These are phyloP conservation scores for Drosophila mimica DNA, from an alignment of 2,888 invertebrate genomes.

Conservation along the genomic window DNA sequence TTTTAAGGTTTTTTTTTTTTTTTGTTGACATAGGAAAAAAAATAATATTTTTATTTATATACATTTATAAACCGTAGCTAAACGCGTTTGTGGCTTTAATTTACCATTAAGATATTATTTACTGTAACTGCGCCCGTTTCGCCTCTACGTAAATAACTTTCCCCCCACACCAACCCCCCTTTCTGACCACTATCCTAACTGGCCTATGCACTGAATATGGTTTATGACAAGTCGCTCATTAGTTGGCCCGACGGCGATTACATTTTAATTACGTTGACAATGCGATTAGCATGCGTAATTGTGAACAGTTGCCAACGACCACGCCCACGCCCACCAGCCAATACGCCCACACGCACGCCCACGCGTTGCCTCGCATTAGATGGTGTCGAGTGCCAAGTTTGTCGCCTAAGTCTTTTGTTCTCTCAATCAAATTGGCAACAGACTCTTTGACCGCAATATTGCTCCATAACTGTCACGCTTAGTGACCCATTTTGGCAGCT, in stretches of 20 bases:
- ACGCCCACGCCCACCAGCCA: constrained; percentile 19
- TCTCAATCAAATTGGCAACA: constrained; percentile 26
- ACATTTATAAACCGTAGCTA: constrained; percentile 6
- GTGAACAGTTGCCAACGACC: constrained; percentile 41
- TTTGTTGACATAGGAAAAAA: constrained; percentile 45
- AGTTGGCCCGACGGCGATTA: constrained; percentile 68
- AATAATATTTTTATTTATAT: neutral
- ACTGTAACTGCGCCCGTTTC: constrained; percentile 55
- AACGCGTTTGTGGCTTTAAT: constrained; percentile 78
- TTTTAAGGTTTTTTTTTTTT: constrained; percentile 38
- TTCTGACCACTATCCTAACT: neutral
- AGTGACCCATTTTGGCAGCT: constrained; percentile 74
- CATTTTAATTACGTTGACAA: constrained; percentile 78
- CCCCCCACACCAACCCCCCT: neutral
- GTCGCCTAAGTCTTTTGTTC: constrained; percentile 71
- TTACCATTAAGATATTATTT: constrained; percentile 76
- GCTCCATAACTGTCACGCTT: constrained; percentile 75
- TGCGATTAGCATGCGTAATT: constrained; percentile 78
- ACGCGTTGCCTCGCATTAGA: constrained; percentile 1
- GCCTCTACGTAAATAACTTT: constrained; percentile 3
- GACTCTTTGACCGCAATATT: constrained; percentile 60
- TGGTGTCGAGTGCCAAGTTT: constrained; percentile 52
- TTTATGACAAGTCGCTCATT: constrained; percentile 71
- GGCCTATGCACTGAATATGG: constrained; percentile 30
- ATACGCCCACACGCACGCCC: constrained; percentile 28